phyloP scores from a whole-genome alignment of 2,888 invertebrate species.

The Drosophila silvestris region DNA sequence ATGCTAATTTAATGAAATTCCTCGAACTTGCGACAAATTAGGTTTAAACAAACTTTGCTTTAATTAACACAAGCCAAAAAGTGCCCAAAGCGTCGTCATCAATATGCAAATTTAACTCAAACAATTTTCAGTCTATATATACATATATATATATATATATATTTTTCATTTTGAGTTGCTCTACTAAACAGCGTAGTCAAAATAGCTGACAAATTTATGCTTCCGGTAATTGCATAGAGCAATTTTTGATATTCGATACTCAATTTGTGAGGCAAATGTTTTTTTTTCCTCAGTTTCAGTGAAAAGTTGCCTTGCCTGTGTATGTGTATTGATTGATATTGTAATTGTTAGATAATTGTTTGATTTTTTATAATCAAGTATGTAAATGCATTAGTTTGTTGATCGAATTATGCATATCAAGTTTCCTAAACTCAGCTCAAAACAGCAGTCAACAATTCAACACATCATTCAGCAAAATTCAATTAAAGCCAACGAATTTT shows the following conservation, averaged over 20 bases:
- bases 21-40: slow-evolving; percentile 41
- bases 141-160: background rate
- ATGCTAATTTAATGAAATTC: slow-evolving; percentile 43
- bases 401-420: background rate
- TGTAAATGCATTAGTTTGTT: background rate
- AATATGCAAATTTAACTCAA: slow-evolving; percentile 50
- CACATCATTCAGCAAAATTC: no score
- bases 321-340: background rate
- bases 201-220: background rate
- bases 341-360: background rate
- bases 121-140: slow-evolving; percentile 13
- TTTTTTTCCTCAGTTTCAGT: background rate
- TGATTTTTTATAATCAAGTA: background rate
- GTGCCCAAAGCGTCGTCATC: slow-evolving; percentile 29
- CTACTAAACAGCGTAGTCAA: background rate
- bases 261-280: slow-evolving; percentile 3
- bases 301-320: slow-evolving; percentile 6
- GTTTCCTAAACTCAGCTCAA: no score
- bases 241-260: slow-evolving; percentile 26
- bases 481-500: background rate
- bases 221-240: background rate
- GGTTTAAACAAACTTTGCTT: slow-evolving; percentile 49
- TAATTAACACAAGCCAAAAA: slow-evolving; percentile 39
- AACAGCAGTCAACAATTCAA: no score
- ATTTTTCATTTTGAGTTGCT: background rate